These are phyloP conservation scores for Agrochola lota DNA, from an alignment of 2,888 invertebrate genomes.

Conservation along the genomic window DNA sequence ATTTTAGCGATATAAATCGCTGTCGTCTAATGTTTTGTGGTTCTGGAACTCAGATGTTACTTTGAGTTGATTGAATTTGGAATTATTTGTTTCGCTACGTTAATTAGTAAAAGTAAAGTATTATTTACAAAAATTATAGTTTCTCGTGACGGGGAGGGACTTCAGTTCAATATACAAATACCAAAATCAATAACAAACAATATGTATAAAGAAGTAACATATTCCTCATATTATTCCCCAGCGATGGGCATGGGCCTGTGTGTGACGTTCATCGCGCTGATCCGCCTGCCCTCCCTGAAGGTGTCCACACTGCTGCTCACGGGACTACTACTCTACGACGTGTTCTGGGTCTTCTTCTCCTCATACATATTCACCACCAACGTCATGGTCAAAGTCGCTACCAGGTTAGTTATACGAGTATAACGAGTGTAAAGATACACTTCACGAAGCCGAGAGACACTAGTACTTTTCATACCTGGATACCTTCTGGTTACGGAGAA, in stretches of 20 bases:
- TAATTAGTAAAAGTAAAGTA: too few species aligned
- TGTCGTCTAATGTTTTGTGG: too few species aligned
- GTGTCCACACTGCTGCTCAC: constrained; percentile 97
- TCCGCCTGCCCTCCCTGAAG: constrained; percentile 98
- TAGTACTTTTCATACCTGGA: not conserved
- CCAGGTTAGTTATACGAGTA: constrained; percentile 80
- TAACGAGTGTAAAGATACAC: not conserved
- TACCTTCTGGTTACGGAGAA: not conserved
- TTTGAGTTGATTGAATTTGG: too few species aligned
- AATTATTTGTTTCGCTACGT: too few species aligned
- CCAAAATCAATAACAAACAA: not conserved
- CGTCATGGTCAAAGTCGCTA: constrained; percentile 98
- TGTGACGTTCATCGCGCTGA: constrained; percentile 99
- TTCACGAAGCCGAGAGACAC: not conserved
- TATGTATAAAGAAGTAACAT: not conserved
- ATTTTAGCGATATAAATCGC: too few species aligned
- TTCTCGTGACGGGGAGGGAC: too few species aligned
- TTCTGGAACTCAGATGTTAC: too few species aligned
- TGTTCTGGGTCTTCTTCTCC: constrained; percentile 99
- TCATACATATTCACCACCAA: constrained; percentile 99
- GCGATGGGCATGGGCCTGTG: constrained; percentile 99
- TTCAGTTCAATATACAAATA: not conserved
- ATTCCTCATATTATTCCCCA: constrained; percentile 89
- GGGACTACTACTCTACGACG: constrained; percentile 98
- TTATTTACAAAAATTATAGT: too few species aligned